Evolutionary conservation across 2,113 vertebrate species (phyloP), one percentile per base, ranked within the genome.

Genomic region (Chionodraco myersi): DNA sequence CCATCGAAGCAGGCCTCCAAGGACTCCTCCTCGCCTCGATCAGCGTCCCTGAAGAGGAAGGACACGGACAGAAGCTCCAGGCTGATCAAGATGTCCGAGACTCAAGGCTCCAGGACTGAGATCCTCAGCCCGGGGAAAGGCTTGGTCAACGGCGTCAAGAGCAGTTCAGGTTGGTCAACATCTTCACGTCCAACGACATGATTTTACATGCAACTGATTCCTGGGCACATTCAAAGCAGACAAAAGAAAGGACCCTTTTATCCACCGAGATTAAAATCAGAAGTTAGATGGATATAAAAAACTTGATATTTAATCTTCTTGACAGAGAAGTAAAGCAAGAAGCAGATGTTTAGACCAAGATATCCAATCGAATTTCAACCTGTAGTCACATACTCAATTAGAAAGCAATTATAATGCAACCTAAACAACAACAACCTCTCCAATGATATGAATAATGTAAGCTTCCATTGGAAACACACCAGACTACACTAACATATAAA

Each of bases 61-160:
- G 96, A 96, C 79, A 87, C 83, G 15, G 96, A 98, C 14, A 96
- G 94, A 82, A 89, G 86, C 57, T 93, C 94, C 47, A 96, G 95
- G 80, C 72, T 94, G 67, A 77, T 90, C 61, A 96, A 95, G 14
- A 90, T 90, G 69, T 88, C 87, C 0, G 91, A 96, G 61, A 92
- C 82, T 59, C 96, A 96, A 58, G 92, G 93, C 41, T 92, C 93
- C 60, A 93, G 59, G 66, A 89, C 89, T 21, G 97, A 97, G 16
- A 93, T 94, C 79, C 68, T 94, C 71, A 96, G 92, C 77, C 87
- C 93, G 36, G 95, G 94, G 75, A 99, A 96, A 92, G 94, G 81
- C 86, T 86, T 97, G 66, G 88, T 95, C 75, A 98, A 96, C n/a
- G 96, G 97, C 58, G 84, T 97, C 86, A 99, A 97, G 92, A 92